Evolutionary conservation across 2,113 vertebrate species (phyloP), one percentile per base, ranked within the genome.

Genomic region (Oreotragus oreotragus): DNA sequence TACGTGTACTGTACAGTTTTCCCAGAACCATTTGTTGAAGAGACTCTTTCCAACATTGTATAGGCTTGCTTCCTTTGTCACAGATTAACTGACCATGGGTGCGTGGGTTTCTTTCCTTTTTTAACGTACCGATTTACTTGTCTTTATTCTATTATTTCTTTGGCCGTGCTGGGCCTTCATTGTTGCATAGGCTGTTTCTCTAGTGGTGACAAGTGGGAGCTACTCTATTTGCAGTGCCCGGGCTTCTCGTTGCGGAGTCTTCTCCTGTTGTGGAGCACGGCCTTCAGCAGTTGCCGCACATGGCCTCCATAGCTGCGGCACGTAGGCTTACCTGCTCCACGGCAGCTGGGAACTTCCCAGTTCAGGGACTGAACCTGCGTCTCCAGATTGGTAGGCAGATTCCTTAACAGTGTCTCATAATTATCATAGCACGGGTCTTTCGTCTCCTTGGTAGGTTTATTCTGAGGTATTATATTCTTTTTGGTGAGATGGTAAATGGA

Each of bases 351-450:
- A 21, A 36, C n/a, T 70, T 36, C n/a, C 64, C 9, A 70, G 64
- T 21, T 36, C 64, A 36, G 17, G 33, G n/a, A 5, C 0, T 66
- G 33, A 21, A 36, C 64, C 4, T 0, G 1, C 10, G 8, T 36
- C 64, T 70, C 64, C n/a, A 70, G n/a, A 11, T 2, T 21, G 64
- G 64, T 70, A 70, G 64, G 17, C 64, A 70, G n/a, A 36, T 36
- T 70, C 62, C 62, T n/a, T 66, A 66, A n/a, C 33, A 66, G 33
- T 66, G 33, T 66, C 62, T 66, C 19, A n/a, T 19, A 66, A 66
- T 66, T 66, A 66, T n/a, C 33, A 66, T 17, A n/a, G 33, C 17
- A 70, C n/a, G 21, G 17, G n/a, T 70, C n/a, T 70, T 70, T 70
- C 21, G n/a, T 70, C 64, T 70, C 9, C n/a, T 70, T 36, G n/a